phyloP scores from a whole-genome alignment of 1,140 invertebrate genomes.

The Vanessa atalanta region DNA sequence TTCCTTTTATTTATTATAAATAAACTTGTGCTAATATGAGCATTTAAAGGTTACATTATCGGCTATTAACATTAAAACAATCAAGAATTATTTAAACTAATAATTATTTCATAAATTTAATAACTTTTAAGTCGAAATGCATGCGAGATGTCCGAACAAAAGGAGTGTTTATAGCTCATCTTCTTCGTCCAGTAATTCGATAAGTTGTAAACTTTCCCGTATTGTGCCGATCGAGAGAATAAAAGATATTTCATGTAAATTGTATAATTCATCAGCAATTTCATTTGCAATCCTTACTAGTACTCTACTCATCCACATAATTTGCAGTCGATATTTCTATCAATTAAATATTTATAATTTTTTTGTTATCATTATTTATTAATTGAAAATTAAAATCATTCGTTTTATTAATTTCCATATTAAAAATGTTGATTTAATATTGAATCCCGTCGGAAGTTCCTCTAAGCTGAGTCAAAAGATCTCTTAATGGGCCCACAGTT shows the following conservation, averaged over 20 bases:
- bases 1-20: slow-evolving; percentile 7
- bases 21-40: slow-evolving; percentile 17
- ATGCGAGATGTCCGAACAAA: neutral
- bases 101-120: slow-evolving; percentile 7
- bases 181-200: slow-evolving; percentile 69
- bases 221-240: slow-evolving; percentile 67
- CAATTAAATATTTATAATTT: neutral
- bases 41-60: slow-evolving; percentile 20
- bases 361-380: neutral
- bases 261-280: slow-evolving; percentile 64
- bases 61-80: neutral
- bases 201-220: slow-evolving; percentile 58
- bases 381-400: no score
- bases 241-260: slow-evolving; percentile 64
- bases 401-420: no score
- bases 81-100: neutral
- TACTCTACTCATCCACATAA: slow-evolving; percentile 73
- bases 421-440: neutral
- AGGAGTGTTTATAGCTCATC: slow-evolving; percentile 37
- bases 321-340: neutral
- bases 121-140: neutral
- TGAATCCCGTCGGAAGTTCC: slow-evolving; percentile 20
- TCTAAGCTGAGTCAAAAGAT: slow-evolving; percentile 53
- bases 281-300: slow-evolving; percentile 63
- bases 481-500: slow-evolving; percentile 61